Conservation (phyloP, 2,888 invertebrate species). For the Sisyra terminalis region DNA sequence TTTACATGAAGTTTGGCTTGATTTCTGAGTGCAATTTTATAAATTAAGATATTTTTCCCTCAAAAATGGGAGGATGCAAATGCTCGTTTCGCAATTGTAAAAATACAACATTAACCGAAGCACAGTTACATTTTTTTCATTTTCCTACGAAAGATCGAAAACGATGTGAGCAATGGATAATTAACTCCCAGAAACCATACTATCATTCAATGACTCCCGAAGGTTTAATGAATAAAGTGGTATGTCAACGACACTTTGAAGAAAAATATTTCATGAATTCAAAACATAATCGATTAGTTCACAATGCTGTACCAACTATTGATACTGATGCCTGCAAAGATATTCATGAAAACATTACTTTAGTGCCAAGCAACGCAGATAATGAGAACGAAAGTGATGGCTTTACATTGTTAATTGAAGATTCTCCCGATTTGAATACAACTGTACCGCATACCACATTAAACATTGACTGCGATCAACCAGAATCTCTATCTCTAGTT, state of each 20-base stretch:
- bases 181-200: slow-evolving; percentile 33
- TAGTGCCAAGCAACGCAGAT: background rate
- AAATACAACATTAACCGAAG: slow-evolving; percentile 29
- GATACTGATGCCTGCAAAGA: slow-evolving; percentile 14
- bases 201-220: slow-evolving; percentile 36
- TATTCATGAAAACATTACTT: too few relatives aligned
- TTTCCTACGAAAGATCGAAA: slow-evolving; percentile 40
- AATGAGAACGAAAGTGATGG: background rate
- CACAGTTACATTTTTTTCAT: slow-evolving; percentile 37
- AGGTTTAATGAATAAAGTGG: slow-evolving; percentile 39
- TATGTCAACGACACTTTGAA: slow-evolving; percentile 41
- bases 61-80: slow-evolving; percentile 39
- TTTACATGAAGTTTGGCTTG: too few relatives aligned
- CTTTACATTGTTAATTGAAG: background rate
- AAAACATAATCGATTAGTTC: slow-evolving; percentile 34
- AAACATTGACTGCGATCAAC: too few relatives aligned
- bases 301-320: slow-evolving; percentile 36
- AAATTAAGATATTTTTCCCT: slow-evolving; percentile 4
- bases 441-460: too few relatives aligned
- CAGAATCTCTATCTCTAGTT: too few relatives aligned
- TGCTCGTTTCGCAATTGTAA: slow-evolving; percentile 38
- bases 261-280: slow-evolving; percentile 35
- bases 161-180: slow-evolving; percentile 39
- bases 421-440: too few relatives aligned
- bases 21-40: slow-evolving; percentile 5